phyloP scores from a whole-genome alignment of 1,140 invertebrate genomes.

The Papilio polyxenes region DNA sequence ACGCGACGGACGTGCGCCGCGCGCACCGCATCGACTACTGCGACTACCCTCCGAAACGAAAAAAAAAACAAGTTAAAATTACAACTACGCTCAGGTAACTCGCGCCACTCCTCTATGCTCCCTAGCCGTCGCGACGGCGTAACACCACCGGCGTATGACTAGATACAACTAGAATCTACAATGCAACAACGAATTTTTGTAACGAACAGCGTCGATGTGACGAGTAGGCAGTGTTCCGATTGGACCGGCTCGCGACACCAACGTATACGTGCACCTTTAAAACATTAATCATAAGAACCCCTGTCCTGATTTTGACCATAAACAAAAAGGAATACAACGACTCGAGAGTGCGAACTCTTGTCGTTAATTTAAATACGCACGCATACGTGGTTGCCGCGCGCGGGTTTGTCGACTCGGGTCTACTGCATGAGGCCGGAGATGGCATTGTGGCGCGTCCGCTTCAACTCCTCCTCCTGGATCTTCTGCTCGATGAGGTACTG shows the following conservation, averaged over 20 bases:
- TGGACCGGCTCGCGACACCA: background rate
- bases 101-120: slow-evolving; percentile 46
- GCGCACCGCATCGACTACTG: slow-evolving; percentile 51
- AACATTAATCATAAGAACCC: background rate
- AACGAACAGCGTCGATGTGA: slow-evolving; percentile 24
- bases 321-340: background rate
- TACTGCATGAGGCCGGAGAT: slow-evolving; percentile 87
- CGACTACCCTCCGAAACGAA: slow-evolving; percentile 49
- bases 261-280: background rate
- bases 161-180: slow-evolving; percentile 49
- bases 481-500: slow-evolving; percentile 97
- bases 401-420: background rate
- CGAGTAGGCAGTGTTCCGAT: slow-evolving; percentile 17
- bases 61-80: slow-evolving; percentile 49
- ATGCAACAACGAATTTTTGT: slow-evolving; percentile 41
- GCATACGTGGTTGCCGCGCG: background rate
- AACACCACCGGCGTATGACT: slow-evolving; percentile 42
- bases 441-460: slow-evolving; percentile 93
- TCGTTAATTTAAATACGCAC: background rate
- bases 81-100: slow-evolving; percentile 59
- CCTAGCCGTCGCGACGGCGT: slow-evolving; percentile 39
- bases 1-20: slow-evolving; percentile 35
- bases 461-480: slow-evolving; percentile 96
- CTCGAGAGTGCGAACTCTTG: background rate
- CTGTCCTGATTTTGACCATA: slow-evolving; percentile 19